Evolutionary conservation across 2,888 invertebrate species (phyloP).

Genomic region (Malthinus seriepunctatus): DNA sequence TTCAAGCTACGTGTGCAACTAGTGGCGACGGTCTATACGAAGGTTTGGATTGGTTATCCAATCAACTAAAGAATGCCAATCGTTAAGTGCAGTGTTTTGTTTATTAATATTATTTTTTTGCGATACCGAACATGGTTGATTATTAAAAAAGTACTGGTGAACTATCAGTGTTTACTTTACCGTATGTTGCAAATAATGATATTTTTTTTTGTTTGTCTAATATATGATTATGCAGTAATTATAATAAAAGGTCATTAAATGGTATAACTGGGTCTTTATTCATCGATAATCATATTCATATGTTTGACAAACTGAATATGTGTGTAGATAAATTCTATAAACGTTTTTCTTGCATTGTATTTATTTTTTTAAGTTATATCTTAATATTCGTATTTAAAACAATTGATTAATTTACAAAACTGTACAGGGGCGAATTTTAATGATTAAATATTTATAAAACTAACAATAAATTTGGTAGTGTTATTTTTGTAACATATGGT

Average conservation of each 20-base stretch:
- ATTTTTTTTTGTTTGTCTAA: constrained; percentile 36
- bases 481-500: constrained; percentile 54
- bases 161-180: constrained; percentile 50
- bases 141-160: constrained; percentile 43
- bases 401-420: constrained; percentile 22
- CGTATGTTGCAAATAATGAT: constrained; percentile 52
- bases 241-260: constrained; percentile 13
- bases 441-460: constrained; percentile 9
- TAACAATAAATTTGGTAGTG: constrained; percentile 5
- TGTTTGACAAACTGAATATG: constrained; percentile 32
- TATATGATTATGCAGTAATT: constrained; percentile 30
- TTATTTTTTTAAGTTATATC: constrained; percentile 23
- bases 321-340: constrained; percentile 22
- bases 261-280: constrained; percentile 19
- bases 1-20: constrained; percentile 97
- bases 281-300: constrained; percentile 26
- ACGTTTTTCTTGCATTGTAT: constrained; percentile 13
- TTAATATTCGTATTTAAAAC: constrained; percentile 15
- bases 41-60: constrained; percentile 99
- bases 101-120: constrained; percentile 27
- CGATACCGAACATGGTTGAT: constrained; percentile 36
- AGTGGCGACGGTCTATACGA: constrained; percentile 99
- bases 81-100: constrained; percentile 66
- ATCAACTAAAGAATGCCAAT: constrained; percentile 98
- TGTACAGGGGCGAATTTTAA: constrained; percentile 20